Evolutionary conservation across 2,888 invertebrate genomes (phyloP), one percentile per base, ranked within the genome.

Genomic region (Eumerus sabulonum): DNA sequence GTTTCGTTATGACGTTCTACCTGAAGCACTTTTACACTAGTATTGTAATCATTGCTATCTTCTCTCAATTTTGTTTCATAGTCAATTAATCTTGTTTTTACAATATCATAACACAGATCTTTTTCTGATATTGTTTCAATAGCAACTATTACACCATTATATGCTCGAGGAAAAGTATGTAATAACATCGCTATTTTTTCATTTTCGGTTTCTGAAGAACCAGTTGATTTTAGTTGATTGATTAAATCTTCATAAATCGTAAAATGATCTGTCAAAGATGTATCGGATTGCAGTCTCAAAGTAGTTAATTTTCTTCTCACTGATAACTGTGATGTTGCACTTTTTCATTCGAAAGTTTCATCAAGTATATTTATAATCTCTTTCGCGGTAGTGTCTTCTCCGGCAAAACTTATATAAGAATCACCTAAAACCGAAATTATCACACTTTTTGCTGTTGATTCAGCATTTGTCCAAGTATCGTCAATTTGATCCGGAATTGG

Each of bases 331-430:
- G 48, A 60, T 18, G 60, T 38, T 18, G 48, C 38, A 35, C 60
- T 60, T 17, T 47, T 60, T 60, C 59, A 17, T 60, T 36, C 17
- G 48, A 36, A n/a, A n/a, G n/a, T n/a, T n/a, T n/a, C 18, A 19
- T 59, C 59, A 14, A 59, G 45, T 45, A 45, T 59, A 16, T 1
- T 1, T 1, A 47, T 14, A 36, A 59, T 59, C 35, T 59, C n/a
- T n/a, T n/a, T n/a, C n/a, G n/a, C n/a, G n/a, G n/a, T n/a, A n/a
- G n/a, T n/a, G n/a, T n/a, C n/a, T 35, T 13, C 45, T 13, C 4
- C 38, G 36, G 48, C 60, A 18, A 60, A 60, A 48, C 48, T 38
- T 9, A 60, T 47, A 40, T 48, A 60, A 48, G 48, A 60, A 60
- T 60, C 48, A 40, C 48, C 14, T 48, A 60, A n/a, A n/a, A n/a